Evolutionary conservation across 2,113 vertebrate species (phyloP), one percentile per base, ranked within the genome.

Genomic region (Cavia aperea): DNA sequence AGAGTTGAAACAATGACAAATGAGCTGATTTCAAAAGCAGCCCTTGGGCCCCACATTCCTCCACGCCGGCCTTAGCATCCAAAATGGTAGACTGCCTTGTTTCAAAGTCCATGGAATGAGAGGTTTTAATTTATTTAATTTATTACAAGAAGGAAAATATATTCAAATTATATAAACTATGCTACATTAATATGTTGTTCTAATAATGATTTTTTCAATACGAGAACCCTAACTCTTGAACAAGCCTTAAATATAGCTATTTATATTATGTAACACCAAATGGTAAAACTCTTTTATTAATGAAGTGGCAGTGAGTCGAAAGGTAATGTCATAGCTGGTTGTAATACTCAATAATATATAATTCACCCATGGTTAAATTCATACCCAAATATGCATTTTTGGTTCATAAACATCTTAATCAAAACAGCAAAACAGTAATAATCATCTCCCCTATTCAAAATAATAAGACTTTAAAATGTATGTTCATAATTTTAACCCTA

Each of bases 191-290:
- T 95, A 73, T 95, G 95, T 91, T 95, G 96, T 94, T 85, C 90
- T 97, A 97, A 97, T 96, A 96, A 98, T 97, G 97, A 96, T 93
- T 43, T 97, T 97, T 97, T 97, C 96, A 97, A 95, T 97, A 97
- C 97, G 94, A 95, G 94, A 96, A 84, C 43, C 39, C 87, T 95
- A 95, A 95, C 96, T 97, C 96, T 96, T 97, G 95, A 95, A 94
- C 73, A 97, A 97, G 93, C 86, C 94, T 97, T 97, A 97, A 97
- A 96, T 95, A 79, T 92, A 97, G 95, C 96, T 97, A 92, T 96
- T 97, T 97, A 97, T 96, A 94, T 89, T 95, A 93, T 66, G 81
- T 90, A 90, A 93, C 92, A 96, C 83, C 94, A 97, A 97, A 78
- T 77, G 93, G 65, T 79, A 96, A 97, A 96, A 94, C 46, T 83